Percentiles rank a stretch among this genome's conserved stretches.
These are phyloP conservation scores for Diphyllodes magnificus DNA, from an alignment of 2,113 vertebrate species.

Conservation along the genomic window DNA sequence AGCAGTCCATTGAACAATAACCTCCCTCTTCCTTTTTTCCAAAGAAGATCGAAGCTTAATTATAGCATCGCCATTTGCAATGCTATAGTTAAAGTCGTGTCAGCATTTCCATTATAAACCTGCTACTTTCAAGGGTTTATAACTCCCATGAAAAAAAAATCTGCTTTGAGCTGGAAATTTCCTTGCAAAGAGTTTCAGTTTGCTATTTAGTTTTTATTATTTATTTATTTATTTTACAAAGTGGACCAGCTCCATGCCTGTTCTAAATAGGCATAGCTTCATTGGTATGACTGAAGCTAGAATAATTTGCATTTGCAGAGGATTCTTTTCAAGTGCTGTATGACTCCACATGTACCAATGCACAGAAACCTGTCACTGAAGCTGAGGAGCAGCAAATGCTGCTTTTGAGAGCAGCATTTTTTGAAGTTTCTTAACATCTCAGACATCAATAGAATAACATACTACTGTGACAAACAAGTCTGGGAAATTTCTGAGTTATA, in stretches of 20 bases:
- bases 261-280: not conserved
- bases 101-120: slow-evolving; percentile 68
- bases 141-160: slow-evolving; percentile 26
- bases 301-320: not conserved
- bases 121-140: slow-evolving; percentile 59
- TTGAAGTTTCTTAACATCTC: not conserved
- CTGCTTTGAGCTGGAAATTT: slow-evolving; percentile 44
- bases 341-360: not conserved
- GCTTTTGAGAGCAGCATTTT: not conserved
- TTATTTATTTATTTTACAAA: not conserved
- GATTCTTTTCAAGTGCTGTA: not conserved
- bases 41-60: slow-evolving; percentile 80
- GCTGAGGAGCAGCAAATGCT: not conserved
- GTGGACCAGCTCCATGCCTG: not conserved
- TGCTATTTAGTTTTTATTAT: not conserved
- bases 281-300: not conserved
- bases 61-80: slow-evolving; percentile 70
- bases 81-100: slow-evolving; percentile 66
- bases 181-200: not conserved
- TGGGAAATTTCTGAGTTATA: not conserved
- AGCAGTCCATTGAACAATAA: slow-evolving; percentile 81
- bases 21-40: slow-evolving; percentile 70
- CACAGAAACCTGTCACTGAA: not conserved
- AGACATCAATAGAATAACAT: not conserved
- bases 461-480: not conserved